Base-by-base conservation (phyloP, 2,888 invertebrate species). In the Melanotus villosus region DNA sequence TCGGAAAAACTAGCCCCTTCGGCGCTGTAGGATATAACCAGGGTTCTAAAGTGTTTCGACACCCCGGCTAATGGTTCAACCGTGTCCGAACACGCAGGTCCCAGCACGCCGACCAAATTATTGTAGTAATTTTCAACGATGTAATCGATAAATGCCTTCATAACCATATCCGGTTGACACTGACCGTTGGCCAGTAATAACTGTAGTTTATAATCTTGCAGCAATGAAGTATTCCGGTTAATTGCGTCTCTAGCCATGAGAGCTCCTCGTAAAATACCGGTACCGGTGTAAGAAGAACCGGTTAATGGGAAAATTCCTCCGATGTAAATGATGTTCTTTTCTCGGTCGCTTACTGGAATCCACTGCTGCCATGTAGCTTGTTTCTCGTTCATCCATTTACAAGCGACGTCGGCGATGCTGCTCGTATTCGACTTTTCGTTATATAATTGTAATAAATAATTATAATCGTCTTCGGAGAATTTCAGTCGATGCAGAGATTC, bases 61-160 rank as follows among this genome's bases (percentile, higher is more conserved):
- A 94, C 89, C 0, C 92, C 92, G 0, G 93, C 93, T 32, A 94
- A 86, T 0, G 93, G 93, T 79, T 93, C 93, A 0, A 94, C 91
- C 0, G 93, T 93, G 80, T 94, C 93, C 0, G 93, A 92, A 78
- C 94, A 94, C 0, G 92, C 93, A 0, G 94, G 94, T 5, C 94
- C 94, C 50, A 94, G 80, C 0, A 94, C 89, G 0, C 93, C 94
- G 67, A 91, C 87, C 68, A 93, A 84, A 54, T 88, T 88, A 34
- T 86, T 82, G 72, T 89, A 88, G 38, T 86, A 82, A 62, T 86
- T 85, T 59, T 85, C 84, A 6, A 88, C 85, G 62, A 92, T 89
- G 79, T 90, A 92, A 71, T 92, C 89, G 63, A 94, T 92, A 80
- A 93, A 93, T 0, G 89, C 86, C 73, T 90, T 91, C 90, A 94